Conservation (phyloP, 1,140 invertebrate species). For the Orussus abietinus region DNA sequence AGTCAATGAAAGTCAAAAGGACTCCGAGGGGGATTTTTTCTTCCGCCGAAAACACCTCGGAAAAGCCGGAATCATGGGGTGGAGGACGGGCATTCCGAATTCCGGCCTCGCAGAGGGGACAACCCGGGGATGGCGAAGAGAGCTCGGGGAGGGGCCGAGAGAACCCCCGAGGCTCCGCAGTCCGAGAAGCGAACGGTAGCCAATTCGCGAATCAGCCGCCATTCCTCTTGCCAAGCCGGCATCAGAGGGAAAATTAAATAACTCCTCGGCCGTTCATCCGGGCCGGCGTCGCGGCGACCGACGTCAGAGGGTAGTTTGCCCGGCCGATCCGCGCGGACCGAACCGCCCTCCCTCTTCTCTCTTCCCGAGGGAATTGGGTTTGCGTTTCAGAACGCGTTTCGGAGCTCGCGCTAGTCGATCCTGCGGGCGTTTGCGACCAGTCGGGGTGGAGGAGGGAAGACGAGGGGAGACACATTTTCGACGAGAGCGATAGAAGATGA, state of each 20-base stretch:
- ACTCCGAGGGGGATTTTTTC: too few relatives aligned
- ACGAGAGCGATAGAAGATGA: not conserved
- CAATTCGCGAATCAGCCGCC: constrained; percentile 3
- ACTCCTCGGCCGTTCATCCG: constrained; percentile 14
- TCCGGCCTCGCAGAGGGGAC: too few relatives aligned
- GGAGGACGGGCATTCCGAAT: too few relatives aligned
- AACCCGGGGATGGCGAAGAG: constrained; percentile 9
- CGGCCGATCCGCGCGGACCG: too few relatives aligned
- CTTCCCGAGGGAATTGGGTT: constrained; percentile 3
- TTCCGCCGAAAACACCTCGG: too few relatives aligned
- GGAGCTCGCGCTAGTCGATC: too few relatives aligned
- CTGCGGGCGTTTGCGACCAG: too few relatives aligned
- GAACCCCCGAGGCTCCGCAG: constrained; percentile 25
- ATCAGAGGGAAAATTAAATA: constrained; percentile 33
- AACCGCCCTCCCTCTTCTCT: constrained; percentile 7
- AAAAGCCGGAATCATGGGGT: too few relatives aligned
- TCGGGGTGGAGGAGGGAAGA: not conserved
- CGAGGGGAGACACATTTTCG: too few relatives aligned
- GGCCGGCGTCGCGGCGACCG: not conserved
- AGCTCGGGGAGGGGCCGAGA: constrained; percentile 17
- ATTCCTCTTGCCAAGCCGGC: constrained; percentile 32
- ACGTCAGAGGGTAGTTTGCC: not conserved
- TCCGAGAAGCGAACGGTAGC: too few relatives aligned
- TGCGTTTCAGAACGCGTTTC: constrained; percentile 1
- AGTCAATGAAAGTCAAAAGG: too few relatives aligned